Conservation (phyloP, 2,113 vertebrate genomes). For the Gadus chalcogrammus region DNA sequence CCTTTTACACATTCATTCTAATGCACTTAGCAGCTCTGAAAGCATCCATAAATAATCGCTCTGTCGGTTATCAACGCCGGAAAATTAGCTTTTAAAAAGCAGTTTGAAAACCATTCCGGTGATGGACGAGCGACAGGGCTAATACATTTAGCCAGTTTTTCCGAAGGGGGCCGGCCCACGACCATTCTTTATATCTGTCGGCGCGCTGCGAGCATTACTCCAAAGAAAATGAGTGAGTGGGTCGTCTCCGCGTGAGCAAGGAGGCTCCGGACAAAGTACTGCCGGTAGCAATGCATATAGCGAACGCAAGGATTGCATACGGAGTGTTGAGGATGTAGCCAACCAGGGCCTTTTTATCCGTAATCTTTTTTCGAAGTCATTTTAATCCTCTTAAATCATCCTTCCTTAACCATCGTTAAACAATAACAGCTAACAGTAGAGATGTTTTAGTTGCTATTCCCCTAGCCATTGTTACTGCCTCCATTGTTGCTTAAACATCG, state of each 20-base stretch:
- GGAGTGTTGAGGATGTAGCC: too few relatives aligned
- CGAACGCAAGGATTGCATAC: slow-evolving; percentile 41
- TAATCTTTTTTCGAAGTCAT: too few relatives aligned
- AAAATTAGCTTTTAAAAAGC: slow-evolving; percentile 86
- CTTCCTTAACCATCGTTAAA: too few relatives aligned
- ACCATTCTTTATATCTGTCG: slow-evolving; percentile 76
- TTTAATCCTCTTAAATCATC: too few relatives aligned
- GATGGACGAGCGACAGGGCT: slow-evolving; percentile 77
- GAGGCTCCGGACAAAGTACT: not conserved
- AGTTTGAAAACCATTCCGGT: slow-evolving; percentile 79
- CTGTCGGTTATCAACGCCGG: slow-evolving; percentile 75
- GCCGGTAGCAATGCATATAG: slow-evolving; percentile 46
- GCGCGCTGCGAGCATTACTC: slow-evolving; percentile 65
- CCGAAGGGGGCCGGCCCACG: slow-evolving; percentile 57
- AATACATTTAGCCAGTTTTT: slow-evolving; percentile 77
- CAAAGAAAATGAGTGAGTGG: slow-evolving; percentile 63
- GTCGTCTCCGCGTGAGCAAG: slow-evolving; percentile 29
- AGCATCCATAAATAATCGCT: slow-evolving; percentile 73
- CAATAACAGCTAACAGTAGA: too few relatives aligned
- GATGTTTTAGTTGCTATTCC: too few relatives aligned
- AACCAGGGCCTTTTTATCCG: too few relatives aligned
- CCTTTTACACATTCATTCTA: slow-evolving; percentile 60
- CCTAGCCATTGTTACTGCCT: too few relatives aligned
- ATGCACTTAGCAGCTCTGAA: slow-evolving; percentile 68
- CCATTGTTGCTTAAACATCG: too few relatives aligned